These are phyloP conservation scores for Anoplius nigerrimus DNA, from an alignment of 2,888 invertebrate species.

Conservation along the genomic window DNA sequence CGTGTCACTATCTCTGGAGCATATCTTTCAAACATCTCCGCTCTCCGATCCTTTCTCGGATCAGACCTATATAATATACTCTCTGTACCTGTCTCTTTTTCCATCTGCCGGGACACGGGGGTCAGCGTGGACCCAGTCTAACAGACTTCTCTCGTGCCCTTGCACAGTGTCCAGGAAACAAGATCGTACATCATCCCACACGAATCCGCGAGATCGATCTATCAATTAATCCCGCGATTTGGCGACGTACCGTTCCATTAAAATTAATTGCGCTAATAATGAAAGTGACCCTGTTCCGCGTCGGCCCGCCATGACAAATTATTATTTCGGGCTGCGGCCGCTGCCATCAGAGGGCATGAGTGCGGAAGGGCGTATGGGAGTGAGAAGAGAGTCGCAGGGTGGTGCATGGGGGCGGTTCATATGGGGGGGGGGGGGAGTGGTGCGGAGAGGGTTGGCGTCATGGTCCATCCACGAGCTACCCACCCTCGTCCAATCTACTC, in stretches of 20 bases:
- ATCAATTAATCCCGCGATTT: constrained; percentile 42
- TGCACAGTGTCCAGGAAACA: neutral
- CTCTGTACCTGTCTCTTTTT: too few relatives aligned
- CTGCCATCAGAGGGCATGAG: too few relatives aligned
- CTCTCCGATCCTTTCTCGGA: too few relatives aligned
- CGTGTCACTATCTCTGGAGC: too few relatives aligned
- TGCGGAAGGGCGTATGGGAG: too few relatives aligned
- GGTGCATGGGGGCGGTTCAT: neutral
- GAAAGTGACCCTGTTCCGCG: constrained; percentile 41
- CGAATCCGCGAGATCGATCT: constrained; percentile 37
- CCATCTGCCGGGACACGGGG: too few relatives aligned
- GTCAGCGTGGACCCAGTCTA: neutral
- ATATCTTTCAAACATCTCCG: too few relatives aligned
- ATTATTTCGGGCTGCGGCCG: constrained; percentile 21
- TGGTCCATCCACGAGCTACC: constrained; percentile 7
- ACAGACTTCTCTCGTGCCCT: neutral
- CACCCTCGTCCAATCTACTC: constrained; percentile 31
- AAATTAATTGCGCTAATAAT: constrained; percentile 52
- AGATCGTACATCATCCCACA: constrained; percentile 3
- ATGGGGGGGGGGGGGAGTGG: constrained; percentile 10
- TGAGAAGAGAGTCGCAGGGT: too few relatives aligned
- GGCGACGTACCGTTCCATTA: constrained; percentile 43
- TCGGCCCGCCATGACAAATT: constrained; percentile 44
- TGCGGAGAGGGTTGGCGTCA: too few relatives aligned
- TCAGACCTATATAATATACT: too few relatives aligned